Conservation (phyloP, 1,140 invertebrate genomes). For the Panagrolaimus sp. region DNA sequence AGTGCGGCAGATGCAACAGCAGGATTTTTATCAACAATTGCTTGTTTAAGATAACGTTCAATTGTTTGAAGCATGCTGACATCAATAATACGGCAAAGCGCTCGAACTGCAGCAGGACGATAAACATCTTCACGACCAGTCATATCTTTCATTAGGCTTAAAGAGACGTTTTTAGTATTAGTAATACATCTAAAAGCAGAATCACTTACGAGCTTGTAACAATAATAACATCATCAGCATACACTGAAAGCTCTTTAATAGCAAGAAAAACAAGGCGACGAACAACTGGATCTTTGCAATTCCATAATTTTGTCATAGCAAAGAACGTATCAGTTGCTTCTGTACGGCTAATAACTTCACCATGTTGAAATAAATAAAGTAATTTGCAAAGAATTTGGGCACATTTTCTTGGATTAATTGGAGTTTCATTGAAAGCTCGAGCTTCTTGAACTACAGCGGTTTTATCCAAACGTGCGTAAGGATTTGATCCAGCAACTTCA, state of each 20-base stretch:
- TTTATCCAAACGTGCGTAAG: conserved; percentile 87
- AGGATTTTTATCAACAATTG: conserved; percentile 87
- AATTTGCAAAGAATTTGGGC: conserved; percentile 90
- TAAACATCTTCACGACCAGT: conserved; percentile 95
- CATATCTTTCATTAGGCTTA: conserved; percentile 89
- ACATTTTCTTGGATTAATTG: conserved; percentile 93
- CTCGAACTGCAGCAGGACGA: conserved; percentile 86
- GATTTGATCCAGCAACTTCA: conserved; percentile 70
- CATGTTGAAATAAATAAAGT: conserved; percentile 83
- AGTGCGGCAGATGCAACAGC: conserved; percentile 91
- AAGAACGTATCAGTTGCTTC: conserved; percentile 98
- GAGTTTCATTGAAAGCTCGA: conserved; percentile 90
- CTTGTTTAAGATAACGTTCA: conserved; percentile 98
- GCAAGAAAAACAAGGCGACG: conserved; percentile 89
- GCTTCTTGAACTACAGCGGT: conserved; percentile 93
- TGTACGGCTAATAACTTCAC: conserved; percentile 78
- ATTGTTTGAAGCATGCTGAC: conserved; percentile 87
- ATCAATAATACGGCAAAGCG: conserved; percentile 94
- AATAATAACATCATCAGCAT: conserved; percentile 98
- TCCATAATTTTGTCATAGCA: conserved; percentile 97
- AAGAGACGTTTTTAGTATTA: too few species aligned
- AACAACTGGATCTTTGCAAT: conserved; percentile 84
- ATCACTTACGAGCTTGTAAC: conserved; percentile 68
- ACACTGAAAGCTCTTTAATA: conserved; percentile 87
- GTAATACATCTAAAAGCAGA: too few species aligned